Conservation (phyloP, 2,888 invertebrate species). For the Lithophane semibrunnea region DNA sequence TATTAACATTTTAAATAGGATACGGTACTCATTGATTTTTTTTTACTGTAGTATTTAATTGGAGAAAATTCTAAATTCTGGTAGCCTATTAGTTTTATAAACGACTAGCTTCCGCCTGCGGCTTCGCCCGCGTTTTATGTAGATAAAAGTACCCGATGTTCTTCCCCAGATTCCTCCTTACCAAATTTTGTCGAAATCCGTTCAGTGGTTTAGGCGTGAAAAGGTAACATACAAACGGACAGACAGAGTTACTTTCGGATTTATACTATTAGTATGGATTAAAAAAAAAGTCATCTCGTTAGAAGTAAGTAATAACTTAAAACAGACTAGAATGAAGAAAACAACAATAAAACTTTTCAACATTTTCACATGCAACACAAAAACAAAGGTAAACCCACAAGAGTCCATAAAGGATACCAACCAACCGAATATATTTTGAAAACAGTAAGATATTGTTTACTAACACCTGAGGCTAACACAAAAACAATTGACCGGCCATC, state of each 20-base stretch:
- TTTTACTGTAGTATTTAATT: not conserved
- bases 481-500: slow-evolving; percentile 38
- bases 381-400: not conserved
- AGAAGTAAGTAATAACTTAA: not conserved
- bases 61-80: not conserved
- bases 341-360: not conserved
- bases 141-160: too few relatives aligned
- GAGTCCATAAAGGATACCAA: not conserved
- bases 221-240: too few relatives aligned
- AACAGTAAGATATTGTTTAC: slow-evolving; percentile 40
- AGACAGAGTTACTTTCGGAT: too few relatives aligned
- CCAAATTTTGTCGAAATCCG: too few relatives aligned
- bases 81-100: not conserved
- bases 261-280: too few relatives aligned
- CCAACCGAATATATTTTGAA: not conserved
- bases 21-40: not conserved
- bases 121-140: too few relatives aligned
- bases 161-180: too few relatives aligned
- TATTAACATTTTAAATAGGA: not conserved
- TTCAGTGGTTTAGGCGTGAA: too few relatives aligned
- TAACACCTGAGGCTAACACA: slow-evolving; percentile 8
- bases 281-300: not conserved
- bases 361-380: not conserved
- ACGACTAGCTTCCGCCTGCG: too few relatives aligned
- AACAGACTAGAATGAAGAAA: not conserved